These are phyloP conservation scores for Podarcis siculus DNA, from an alignment of 2,797 vertebrate species.

Conservation along the genomic window DNA sequence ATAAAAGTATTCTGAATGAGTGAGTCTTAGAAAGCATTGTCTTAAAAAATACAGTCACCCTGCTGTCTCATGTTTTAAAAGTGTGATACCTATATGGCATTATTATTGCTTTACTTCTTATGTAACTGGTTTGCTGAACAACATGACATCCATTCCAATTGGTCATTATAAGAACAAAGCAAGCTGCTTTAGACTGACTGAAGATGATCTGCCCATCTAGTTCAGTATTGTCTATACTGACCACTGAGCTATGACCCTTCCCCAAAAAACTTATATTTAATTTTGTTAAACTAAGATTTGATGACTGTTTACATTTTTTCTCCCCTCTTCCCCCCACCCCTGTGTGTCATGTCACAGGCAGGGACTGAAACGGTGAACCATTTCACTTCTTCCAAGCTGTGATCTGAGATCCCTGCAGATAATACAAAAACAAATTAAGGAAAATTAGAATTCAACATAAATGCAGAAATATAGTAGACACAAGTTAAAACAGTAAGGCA, in stretches of 20 bases:
- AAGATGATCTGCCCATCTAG: too few species aligned
- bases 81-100: neutral
- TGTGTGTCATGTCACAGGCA: neutral
- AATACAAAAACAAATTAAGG: neutral
- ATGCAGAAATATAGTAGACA: slow-evolving; percentile 48
- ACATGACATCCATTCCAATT: neutral
- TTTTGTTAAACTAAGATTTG: too few species aligned
- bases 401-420: neutral
- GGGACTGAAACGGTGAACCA: neutral
- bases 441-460: slow-evolving; percentile 9
- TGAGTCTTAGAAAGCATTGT: neutral
- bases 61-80: neutral
- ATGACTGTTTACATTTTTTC: neutral
- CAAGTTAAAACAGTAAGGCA: slow-evolving; percentile 54
- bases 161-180: neutral
- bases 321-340: neutral
- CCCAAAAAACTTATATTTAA: too few species aligned
- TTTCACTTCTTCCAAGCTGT: neutral
- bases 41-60: neutral
- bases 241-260: too few species aligned
- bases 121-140: neutral
- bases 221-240: too few species aligned
- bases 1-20: too few species aligned
- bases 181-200: too few species aligned
- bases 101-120: too few species aligned